These are phyloP conservation scores for Drosophila pseudoobscura DNA, from an alignment of 1,140 invertebrate species.

Conservation along the genomic window DNA sequence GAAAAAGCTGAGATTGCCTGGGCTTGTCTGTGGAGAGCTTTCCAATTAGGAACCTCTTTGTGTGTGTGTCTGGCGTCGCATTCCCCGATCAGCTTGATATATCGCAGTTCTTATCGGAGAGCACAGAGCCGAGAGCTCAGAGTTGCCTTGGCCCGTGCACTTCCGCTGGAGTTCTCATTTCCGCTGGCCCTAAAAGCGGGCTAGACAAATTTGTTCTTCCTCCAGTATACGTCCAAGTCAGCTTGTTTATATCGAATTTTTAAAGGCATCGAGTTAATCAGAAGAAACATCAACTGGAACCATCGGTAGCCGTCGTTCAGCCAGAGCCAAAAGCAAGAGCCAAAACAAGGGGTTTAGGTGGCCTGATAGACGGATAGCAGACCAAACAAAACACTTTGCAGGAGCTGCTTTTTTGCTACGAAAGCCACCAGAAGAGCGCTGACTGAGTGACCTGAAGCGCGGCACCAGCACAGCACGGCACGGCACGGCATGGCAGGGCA, in stretches of 20 bases:
- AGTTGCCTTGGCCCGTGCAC: conserved; percentile 17
- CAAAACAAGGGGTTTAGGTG: conserved; percentile 9
- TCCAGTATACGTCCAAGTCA: neutral
- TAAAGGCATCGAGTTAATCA: conserved; percentile 51
- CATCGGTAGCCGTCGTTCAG: neutral
- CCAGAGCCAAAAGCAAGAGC: conserved; percentile 10
- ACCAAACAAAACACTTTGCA: conserved; percentile 69
- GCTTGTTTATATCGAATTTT: conserved; percentile 19
- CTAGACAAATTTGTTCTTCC: conserved; percentile 36
- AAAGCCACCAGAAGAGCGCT: conserved; percentile 50
- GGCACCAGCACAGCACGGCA: neutral
- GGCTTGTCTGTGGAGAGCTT: neutral
- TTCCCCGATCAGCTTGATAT: conserved; percentile 9
- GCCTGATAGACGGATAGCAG: conserved; percentile 32
- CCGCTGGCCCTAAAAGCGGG: conserved; percentile 17
- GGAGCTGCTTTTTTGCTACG: conserved; percentile 18
- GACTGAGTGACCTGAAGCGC: conserved; percentile 73
- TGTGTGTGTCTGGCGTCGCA: neutral
- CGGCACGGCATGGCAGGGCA: neutral
- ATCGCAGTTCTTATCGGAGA: conserved; percentile 22
- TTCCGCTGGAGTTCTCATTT: conserved; percentile 54
- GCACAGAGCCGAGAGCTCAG: neutral
- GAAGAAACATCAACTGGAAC: conserved; percentile 37
- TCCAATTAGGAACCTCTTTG: conserved; percentile 17
- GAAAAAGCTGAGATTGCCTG: conserved; percentile 5